phyloP scores from a whole-genome alignment of 2,888 invertebrate genomes.

The Cremastinae sp. region DNA sequence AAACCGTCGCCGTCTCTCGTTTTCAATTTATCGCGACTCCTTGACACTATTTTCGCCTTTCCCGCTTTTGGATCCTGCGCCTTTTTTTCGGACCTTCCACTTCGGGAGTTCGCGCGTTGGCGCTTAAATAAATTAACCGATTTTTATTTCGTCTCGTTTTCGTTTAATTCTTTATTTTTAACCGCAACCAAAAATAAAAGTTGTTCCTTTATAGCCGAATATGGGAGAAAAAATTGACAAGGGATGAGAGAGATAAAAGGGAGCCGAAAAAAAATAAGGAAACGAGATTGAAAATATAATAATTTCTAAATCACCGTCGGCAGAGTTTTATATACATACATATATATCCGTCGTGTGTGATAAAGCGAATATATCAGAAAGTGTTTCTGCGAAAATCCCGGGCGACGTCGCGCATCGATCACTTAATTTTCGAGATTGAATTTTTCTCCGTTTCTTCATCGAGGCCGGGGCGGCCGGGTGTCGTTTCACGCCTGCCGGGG shows the following conservation, averaged over 20 bases:
- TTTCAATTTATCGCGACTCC: conserved; percentile 54
- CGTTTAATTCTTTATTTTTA: no score
- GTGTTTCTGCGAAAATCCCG: not conserved
- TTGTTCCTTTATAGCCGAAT: not conserved
- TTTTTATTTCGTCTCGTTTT: not conserved
- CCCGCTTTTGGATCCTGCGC: not conserved
- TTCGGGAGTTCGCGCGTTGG: conserved; percentile 28
- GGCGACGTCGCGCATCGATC: conserved; percentile 33
- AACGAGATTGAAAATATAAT: not conserved
- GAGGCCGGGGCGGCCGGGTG: conserved; percentile 7
- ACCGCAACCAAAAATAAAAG: conserved; percentile 18
- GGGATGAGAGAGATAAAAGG: not conserved
- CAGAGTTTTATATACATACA: not conserved
- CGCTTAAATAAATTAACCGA: conserved; percentile 33
- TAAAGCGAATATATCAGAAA: conserved; percentile 5
- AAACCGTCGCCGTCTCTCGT: conserved; percentile 17
- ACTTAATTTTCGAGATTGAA: conserved; percentile 49
- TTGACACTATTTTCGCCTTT: conserved; percentile 56
- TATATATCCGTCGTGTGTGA: not conserved
- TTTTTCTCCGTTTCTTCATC: conserved; percentile 27
- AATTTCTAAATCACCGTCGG: conserved; percentile 3
- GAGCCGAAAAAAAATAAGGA: not conserved
- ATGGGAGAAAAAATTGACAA: not conserved
- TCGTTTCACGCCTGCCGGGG: conserved; percentile 44
- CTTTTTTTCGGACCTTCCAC: conserved; percentile 7